Evolutionary conservation across 2,113 vertebrate genomes (phyloP), one percentile per base, ranked within the genome.

Genomic region (Zapus hudsonius): DNA sequence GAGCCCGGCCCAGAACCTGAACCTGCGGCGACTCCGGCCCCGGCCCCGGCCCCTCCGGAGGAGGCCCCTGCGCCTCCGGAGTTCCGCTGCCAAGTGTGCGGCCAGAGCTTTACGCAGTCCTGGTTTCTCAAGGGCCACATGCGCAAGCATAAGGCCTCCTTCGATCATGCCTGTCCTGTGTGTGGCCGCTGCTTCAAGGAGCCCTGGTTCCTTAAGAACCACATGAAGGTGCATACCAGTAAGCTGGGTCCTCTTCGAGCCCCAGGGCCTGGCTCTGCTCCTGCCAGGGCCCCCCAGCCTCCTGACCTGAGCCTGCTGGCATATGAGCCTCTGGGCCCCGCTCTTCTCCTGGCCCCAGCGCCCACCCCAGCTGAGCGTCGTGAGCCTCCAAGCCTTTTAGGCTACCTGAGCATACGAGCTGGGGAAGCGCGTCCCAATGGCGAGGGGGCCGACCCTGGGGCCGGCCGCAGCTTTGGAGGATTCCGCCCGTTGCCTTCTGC

Each of bases 71-170:
- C 98, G 3, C 97, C 96, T 3, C 97, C 98, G 1, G 90, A 98
- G 67, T 99, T 99, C 96, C 98, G 98, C 73, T 99, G 99, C 88
- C 99, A 99, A 44, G 98, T 98, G 29, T 99, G 99, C 44, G 99
- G 99, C 75, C 99, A 99, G 98, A 98, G 99, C 74, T 99, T 99
- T 93, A 99, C 99, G 17, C 99, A 99, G 97, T 99, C 99, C 63
- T 99, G 99, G 99, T 99, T 99, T 95, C 98, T 99, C 67, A 99
- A 99, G 96, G 99, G 99, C 92, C 99, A 99, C 95, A 99, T 99
- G 99, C 98, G 99, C 84, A 99, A 99, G 96, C 99, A 99, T 98
- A 99, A 99, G 97, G 98, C 99, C 94, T 99, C 99, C 72, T 98
- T 99, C 91, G 99, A 99, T 97, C 99, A 99, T 84, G 99, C 99